These are phyloP conservation scores for Thereva unica DNA, from an alignment of 2,888 invertebrate species.

Conservation along the genomic window DNA sequence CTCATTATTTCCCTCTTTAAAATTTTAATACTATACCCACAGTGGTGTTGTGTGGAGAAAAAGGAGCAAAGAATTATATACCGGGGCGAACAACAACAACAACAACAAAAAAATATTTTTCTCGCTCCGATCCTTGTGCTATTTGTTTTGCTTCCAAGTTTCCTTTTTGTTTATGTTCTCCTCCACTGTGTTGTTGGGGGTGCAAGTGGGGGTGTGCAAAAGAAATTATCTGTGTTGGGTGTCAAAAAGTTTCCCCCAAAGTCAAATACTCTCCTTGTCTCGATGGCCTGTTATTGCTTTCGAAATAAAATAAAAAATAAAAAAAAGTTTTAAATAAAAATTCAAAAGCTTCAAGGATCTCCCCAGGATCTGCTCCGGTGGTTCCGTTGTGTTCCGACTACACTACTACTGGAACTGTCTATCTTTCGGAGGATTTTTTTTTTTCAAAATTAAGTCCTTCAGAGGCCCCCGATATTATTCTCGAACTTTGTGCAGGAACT, in stretches of 20 bases:
- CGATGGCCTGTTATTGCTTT: constrained; percentile 19
- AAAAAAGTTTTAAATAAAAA: constrained; percentile 24
- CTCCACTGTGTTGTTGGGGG: neutral
- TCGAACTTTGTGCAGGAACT: too few species aligned
- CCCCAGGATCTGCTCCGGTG: too few species aligned
- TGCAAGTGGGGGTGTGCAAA: constrained; percentile 1
- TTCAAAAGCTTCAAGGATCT: too few species aligned
- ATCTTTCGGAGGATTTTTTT: too few species aligned
- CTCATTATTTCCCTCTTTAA: constrained; percentile 32
- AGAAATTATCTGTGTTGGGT: constrained; percentile 20
- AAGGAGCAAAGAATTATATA: constrained; percentile 4
- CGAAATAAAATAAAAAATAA: neutral
- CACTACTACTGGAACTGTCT: too few species aligned
- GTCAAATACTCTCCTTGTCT: constrained; percentile 19
- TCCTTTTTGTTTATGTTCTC: too few species aligned
- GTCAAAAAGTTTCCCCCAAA: constrained; percentile 18
- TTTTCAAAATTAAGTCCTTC: too few species aligned
- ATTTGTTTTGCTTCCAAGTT: too few species aligned
- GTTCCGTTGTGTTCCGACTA: too few species aligned
- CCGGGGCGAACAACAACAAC: neutral
- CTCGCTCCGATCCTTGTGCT: too few species aligned
- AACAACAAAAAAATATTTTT: too few species aligned
- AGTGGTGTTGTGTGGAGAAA: constrained; percentile 5
- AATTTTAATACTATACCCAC: constrained; percentile 29
- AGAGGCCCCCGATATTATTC: too few species aligned